Base-by-base conservation (phyloP, 2,797 vertebrate species). In the Sebastes hubbsi region DNA sequence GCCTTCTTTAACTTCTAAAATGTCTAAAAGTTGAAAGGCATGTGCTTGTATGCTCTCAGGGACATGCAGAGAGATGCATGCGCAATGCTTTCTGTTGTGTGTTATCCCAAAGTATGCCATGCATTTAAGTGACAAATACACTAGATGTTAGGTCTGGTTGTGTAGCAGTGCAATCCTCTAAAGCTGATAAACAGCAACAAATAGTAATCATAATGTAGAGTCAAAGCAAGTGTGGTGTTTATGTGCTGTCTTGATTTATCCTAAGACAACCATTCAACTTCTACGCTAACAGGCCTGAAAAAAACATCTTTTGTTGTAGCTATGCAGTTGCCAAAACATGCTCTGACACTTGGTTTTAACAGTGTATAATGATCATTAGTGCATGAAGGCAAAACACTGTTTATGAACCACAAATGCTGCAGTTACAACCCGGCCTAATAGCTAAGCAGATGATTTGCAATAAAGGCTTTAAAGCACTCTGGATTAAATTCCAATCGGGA, bases 351-450 rank as follows among this genome's bases (percentile, higher is more conserved):
- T 81, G 71, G 58, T 77, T 87, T 88, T 78, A 81, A 77, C 87
- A 74, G 72, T 58, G 81, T 56, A 75, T 83, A 89, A 91, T 87
- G 89, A 90, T 90, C 81, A 89, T 92, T 91, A 90, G 81, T 55
- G 86, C 75, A 84, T 88, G 86, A 87, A 90, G 90, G 85, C 80
- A 81, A 87, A 92, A 73, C 81, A 82, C 58, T 88, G 80, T 93
- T 93, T 89, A 87, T 88, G 87, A 91, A 85, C 86, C 81, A 85
- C 92, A 91, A 91, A 92, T 81, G 70, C 84, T 65, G 73, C 78
- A 83, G 75, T 87, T 89, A 90, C 81, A 89, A 72, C 69, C 36
- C 38, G 24, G 83, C 67, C 80, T 78, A 84, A 89, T 76, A 73
- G 85, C 87, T 73, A 76, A 86, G 85, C 80, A 81, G 86, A 91